Evolutionary conservation across 2,888 invertebrate species (phyloP), one percentile per base, ranked within the genome.

Genomic region (Octonoba sinensis): DNA sequence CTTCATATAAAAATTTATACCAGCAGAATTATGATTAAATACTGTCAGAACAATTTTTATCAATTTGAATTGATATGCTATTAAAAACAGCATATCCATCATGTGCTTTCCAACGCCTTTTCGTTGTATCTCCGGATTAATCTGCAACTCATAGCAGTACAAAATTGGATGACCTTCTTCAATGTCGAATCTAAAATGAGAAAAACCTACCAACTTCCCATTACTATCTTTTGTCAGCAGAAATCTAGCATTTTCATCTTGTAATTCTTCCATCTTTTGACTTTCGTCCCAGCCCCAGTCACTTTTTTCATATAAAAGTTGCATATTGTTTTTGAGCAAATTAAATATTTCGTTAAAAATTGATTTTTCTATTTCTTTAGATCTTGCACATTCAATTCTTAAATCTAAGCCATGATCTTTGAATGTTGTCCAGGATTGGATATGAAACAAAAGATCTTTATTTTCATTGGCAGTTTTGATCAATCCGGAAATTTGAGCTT

Each of bases 141-240:
- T 90, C 89, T 96, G 96, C 84, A 96, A 91, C 88, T 96, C 96
- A 89, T 96, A 96, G 88, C 94, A 94, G 88, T 95, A 95, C 13
- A 95, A 88, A 15, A 95, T 94, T 86, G 85, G 87, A 56, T 88
- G 88, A 87, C 93, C 92, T 66, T 91, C 90, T 22, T 93, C 93
- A 24, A 75, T 46, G 18, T 82, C 82, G 65, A 82, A 82, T 66
- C 74, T 67, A 89, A 91, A 72, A 75, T 72, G 76, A 46, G 57
- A 54, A 56, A 79, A 83, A 36, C 67, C 67, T 27, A 81, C 18
- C 22, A 79, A 62, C 22, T 67, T 64, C 20, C 24, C 87, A 47
- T 89, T 88, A n/a, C 70, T 62, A 79, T 90, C 88, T 86, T 90
- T 91, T 6, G 91, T 93, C 82, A 94, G 90, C 47, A 94, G 90